Evolutionary conservation across 2,113 vertebrate species (phyloP), one percentile per base, ranked within the genome.

Genomic region (Mixornis gularis): DNA sequence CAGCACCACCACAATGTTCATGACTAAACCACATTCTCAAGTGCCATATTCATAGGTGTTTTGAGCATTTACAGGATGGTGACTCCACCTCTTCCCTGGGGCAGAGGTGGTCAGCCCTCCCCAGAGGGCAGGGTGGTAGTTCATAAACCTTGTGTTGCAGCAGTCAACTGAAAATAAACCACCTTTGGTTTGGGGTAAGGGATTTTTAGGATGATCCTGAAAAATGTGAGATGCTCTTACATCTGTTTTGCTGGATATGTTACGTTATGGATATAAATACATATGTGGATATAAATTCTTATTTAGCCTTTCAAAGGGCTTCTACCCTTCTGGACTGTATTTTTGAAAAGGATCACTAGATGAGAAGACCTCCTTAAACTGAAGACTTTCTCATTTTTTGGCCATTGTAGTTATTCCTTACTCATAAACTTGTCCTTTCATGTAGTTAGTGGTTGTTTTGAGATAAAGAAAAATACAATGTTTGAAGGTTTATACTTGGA

Each of bases 1-100:
- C 40, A 60, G 40, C 30, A 41, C 7, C 11, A 41, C 20, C 17
- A 26, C 29, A 18, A 7, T 40, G 46, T 60, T 66, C 20, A 26
- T 0, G 5, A 26, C 21, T 53, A n/a, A 81, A 21, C 8, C 20
- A 12, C 1, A 0, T 60, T 65, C 25, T 66, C 40, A 30, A 40
- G 17, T 60, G 34, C 53, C 62, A 16, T 26, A 60, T 53, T 68
- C 40, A 21, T 29, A 34, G 25, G 29, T 46, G 21, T 81, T 66
- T 41, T 46, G 7, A 34, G 10, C 5, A 4, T 13, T 88, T 68
- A 20, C 5, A 41, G 7, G 20, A 19, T 59, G 46, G 6, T 46
- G 30, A 10, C 17, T 73, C 68, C 8, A 34, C 29, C 2, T 2
- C 6, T 20, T 70, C 48, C 46, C 10, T 30, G n/a, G 27, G 27